phyloP scores from a whole-genome alignment of 1,140 invertebrate genomes.

The Notospermus geniculatus region DNA sequence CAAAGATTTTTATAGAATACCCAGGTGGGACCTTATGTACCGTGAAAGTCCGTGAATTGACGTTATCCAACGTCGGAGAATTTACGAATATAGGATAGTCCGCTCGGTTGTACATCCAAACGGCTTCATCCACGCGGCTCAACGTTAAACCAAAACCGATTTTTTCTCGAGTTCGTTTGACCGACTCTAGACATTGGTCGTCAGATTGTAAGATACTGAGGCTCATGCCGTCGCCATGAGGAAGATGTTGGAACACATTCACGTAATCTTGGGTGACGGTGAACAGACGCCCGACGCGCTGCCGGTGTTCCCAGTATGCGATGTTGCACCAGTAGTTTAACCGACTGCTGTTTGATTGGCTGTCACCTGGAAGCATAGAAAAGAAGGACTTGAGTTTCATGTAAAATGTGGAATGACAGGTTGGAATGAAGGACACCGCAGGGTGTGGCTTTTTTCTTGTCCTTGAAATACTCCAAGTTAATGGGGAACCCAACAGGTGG shows the following conservation, averaged over 20 bases:
- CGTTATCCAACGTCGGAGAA: constrained; percentile 72
- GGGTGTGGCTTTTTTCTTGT: too few relatives aligned
- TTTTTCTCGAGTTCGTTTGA: constrained; percentile 61
- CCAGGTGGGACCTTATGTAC: constrained; percentile 76
- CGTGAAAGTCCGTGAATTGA: constrained; percentile 61
- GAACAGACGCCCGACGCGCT: constrained; percentile 76
- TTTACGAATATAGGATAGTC: constrained; percentile 81
- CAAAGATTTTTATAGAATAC: constrained; percentile 80
- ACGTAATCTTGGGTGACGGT: constrained; percentile 69
- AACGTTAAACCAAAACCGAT: constrained; percentile 77
- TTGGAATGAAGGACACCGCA: too few relatives aligned
- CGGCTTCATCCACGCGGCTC: constrained; percentile 68
- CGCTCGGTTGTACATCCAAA: constrained; percentile 87
- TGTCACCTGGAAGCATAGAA: constrained; percentile 5
- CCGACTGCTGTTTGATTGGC: constrained; percentile 13
- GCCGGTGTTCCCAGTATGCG: constrained; percentile 84
- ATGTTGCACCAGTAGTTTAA: constrained; percentile 72
- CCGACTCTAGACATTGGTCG: constrained; percentile 49
- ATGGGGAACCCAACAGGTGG: too few relatives aligned
- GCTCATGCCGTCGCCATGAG: constrained; percentile 71
- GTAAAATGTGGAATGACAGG: too few relatives aligned
- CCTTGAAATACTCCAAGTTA: too few relatives aligned
- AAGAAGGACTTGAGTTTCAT: background rate
- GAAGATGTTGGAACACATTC: constrained; percentile 73
- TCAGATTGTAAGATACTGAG: constrained; percentile 63